Evolutionary conservation across 2,797 vertebrate genomes (phyloP).

Genomic region (Dermochelys coriacea): DNA sequence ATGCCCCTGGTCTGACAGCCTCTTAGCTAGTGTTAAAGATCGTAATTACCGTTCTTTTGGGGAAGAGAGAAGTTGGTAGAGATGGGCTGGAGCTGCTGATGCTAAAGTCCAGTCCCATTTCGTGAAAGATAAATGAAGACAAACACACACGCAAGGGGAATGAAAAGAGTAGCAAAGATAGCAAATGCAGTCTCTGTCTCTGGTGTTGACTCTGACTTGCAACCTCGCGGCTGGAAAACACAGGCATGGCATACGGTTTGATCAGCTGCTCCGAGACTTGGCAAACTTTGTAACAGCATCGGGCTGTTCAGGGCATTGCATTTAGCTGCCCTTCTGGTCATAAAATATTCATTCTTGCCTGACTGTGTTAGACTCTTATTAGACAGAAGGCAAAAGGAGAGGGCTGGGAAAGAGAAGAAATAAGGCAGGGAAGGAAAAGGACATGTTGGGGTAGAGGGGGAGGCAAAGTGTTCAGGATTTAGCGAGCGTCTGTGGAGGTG

Average conservation of each 20-base stretch:
- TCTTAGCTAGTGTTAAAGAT: neutral
- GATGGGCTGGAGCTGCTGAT: neutral
- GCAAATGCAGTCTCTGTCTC: neutral
- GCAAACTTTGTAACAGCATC: neutral
- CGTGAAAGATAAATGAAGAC: fast-evolving
- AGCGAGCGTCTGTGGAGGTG: neutral
- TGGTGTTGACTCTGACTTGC: neutral
- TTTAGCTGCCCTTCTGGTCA: neutral
- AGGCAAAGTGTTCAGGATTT: neutral
- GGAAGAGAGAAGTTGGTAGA: neutral
- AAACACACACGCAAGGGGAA: neutral
- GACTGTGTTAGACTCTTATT: neutral
- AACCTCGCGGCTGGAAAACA: neutral
- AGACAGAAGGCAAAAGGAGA: neutral
- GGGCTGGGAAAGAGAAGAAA: neutral
- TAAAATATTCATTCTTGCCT: neutral
- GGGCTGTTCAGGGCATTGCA: neutral
- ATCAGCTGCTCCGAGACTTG: neutral
- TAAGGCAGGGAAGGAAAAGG: neutral
- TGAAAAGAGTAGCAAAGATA: neutral
- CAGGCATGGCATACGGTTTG: neutral
- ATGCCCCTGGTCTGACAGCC: neutral
- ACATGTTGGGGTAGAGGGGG: neutral
- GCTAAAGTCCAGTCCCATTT: neutral
- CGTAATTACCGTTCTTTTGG: neutral